phyloP scores from a whole-genome alignment of 2,797 vertebrate species.

The Mycteria americana region DNA sequence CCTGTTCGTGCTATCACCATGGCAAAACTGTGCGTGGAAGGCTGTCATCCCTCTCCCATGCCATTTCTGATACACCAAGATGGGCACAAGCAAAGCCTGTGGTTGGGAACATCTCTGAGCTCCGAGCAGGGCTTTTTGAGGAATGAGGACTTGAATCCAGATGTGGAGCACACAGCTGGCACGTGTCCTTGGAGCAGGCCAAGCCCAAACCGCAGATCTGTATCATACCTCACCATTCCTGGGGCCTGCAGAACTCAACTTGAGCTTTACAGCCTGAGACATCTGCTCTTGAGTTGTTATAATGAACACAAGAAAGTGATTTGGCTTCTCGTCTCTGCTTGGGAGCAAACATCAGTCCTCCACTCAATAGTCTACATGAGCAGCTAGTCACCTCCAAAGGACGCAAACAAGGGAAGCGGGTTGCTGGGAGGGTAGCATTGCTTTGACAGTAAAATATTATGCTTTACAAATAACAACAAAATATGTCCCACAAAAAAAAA shows the following conservation, averaged over 20 bases:
- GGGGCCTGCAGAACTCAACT: not conserved
- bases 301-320: not conserved
- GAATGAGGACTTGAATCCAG: not conserved
- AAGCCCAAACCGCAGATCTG: not conserved
- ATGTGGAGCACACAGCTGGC: not conserved
- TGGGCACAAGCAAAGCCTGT: not conserved
- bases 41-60: accelerated
- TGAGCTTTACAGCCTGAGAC: not conserved
- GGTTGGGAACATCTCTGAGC: not conserved
- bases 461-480: not conserved
- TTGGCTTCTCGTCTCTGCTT: not conserved
- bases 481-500: too few species aligned
- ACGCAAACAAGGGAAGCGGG: not conserved
- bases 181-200: not conserved
- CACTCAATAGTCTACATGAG: accelerated
- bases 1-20: accelerated
- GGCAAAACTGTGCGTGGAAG: not conserved
- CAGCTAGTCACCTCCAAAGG: not conserved
- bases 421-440: not conserved
- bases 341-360: not conserved
- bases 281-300: not conserved
- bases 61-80: not conserved
- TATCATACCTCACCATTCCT: not conserved
- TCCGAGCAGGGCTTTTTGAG: accelerated
- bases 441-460: not conserved